Base-by-base conservation (phyloP, 2,888 invertebrate genomes). In the Dasypogon diadema region DNA sequence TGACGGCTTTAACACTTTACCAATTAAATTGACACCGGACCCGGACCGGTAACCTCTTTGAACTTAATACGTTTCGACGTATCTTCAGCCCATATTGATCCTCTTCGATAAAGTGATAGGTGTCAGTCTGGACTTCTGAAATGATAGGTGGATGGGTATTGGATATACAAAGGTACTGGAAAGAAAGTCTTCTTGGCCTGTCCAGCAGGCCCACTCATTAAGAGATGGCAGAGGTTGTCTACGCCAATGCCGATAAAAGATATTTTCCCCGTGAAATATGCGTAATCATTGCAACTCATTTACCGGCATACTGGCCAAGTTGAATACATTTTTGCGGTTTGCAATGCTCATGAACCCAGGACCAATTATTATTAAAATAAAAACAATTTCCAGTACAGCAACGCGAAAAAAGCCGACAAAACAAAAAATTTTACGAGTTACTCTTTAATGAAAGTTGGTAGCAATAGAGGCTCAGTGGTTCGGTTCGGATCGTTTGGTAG, bases 11-110 rank as follows among this genome's bases (percentile, higher is more conserved):
- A 74, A 74, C 74, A 74, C 74, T 48, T 74, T 74, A n/a, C 74
- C 63, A 74, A 74, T 74, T 74, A 74, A 74, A 74, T 74, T 74
- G 74, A 74, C 74, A 74, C 74, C 74, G 30, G 34, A n/a, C 10
- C 34, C 54, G 37, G 30, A 54, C 70, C 70, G 70, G 34, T 34
- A 70, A 51, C 54, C 54, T 54, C 34, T 54, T 54, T 54, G 54
- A 70, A 34, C 65, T 26, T 46, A 24, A 68, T 18, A 16, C 26
- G 16, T 14, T 30, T 21, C 18, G 37, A 16, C 60, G 21, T 34
- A 34, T 5, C 12, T 18, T 10, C 60, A 18, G 12, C 37, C 34
- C 60, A 37, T 60, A 60, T 18, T 42, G 60, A 60, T 34, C 37
- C 42, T 60, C 60, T 51, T 42, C 60, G 37, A 12, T 21, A 18